These are phyloP conservation scores for Anolis apletophallus DNA, from an alignment of 2,797 vertebrate species.

Conservation along the genomic window DNA sequence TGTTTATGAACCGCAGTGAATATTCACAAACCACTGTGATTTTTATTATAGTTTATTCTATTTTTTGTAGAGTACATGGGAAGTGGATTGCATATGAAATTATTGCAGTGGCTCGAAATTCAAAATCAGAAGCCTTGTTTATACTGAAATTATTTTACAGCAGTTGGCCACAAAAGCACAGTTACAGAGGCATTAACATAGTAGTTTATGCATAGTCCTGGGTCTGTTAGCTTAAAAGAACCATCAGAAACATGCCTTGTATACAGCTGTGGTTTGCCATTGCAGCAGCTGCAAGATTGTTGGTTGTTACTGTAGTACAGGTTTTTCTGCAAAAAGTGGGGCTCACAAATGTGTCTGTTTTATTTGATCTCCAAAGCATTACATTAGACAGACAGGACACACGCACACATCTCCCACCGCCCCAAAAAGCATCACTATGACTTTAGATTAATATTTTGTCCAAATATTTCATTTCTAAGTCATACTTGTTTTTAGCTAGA, in stretches of 20 bases:
- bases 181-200: conserved; percentile 19
- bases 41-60: not conserved
- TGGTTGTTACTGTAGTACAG: not conserved
- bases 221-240: not conserved
- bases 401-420: no score
- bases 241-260: not conserved
- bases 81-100: not conserved
- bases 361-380: conserved; percentile 29
- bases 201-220: not conserved
- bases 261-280: not conserved
- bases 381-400: not conserved
- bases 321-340: not conserved
- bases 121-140: conserved; percentile 16
- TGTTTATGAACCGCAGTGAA: not conserved
- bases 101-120: conserved; percentile 17
- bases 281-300: conserved; percentile 1
- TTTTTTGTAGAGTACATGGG: not conserved
- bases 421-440: not conserved
- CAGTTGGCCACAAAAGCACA: conserved; percentile 28
- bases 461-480: conserved; percentile 15
- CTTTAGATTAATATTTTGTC: conserved; percentile 5
- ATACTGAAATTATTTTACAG: conserved; percentile 14
- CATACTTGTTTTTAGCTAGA: conserved; percentile 32
- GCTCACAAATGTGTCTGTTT: conserved; percentile 2
- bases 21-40: not conserved